Conservation (phyloP, 2,888 invertebrate species). For the Drosophila birchii region DNA sequence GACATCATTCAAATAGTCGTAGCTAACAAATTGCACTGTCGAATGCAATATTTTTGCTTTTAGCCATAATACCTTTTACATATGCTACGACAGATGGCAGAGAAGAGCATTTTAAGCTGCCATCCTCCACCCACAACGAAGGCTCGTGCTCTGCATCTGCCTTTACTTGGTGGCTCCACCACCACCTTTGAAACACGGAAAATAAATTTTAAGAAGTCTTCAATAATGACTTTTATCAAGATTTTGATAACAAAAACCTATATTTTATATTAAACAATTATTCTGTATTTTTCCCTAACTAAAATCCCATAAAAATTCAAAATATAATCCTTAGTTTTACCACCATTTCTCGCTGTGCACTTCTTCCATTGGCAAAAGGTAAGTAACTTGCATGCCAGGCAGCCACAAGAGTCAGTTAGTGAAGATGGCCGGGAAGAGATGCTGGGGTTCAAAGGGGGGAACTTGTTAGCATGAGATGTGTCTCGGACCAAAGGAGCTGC, state of each 20-base stretch:
- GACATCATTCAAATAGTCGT: slow-evolving; percentile 73
- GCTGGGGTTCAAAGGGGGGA: slow-evolving; percentile 21
- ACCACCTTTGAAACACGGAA: neutral
- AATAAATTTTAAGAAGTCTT: neutral
- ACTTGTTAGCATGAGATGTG: slow-evolving; percentile 81
- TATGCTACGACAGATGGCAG: slow-evolving; percentile 70
- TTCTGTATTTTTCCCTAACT: no score
- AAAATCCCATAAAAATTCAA: no score
- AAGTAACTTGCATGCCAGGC: slow-evolving; percentile 66
- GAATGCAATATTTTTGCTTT: slow-evolving; percentile 81
- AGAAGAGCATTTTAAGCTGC: slow-evolving; percentile 54
- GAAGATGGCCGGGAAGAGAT: slow-evolving; percentile 5
- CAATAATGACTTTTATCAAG: neutral
- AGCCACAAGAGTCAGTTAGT: slow-evolving; percentile 46
- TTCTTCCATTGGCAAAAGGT: slow-evolving; percentile 49
- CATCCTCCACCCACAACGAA: slow-evolving; percentile 17
- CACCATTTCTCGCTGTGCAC: slow-evolving; percentile 8
- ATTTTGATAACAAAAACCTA: neutral
- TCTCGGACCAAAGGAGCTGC: slow-evolving; percentile 50
- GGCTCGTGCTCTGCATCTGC: slow-evolving; percentile 9
- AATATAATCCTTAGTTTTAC: neutral
- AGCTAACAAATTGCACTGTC: slow-evolving; percentile 82
- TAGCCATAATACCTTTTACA: slow-evolving; percentile 80
- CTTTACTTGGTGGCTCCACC: neutral
- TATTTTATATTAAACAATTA: no score